A percentile compares a stretch with the other conserved stretches of the same genome.
Conservation (phyloP, 2,113 vertebrate genomes). For the Prolemur simus region DNA sequence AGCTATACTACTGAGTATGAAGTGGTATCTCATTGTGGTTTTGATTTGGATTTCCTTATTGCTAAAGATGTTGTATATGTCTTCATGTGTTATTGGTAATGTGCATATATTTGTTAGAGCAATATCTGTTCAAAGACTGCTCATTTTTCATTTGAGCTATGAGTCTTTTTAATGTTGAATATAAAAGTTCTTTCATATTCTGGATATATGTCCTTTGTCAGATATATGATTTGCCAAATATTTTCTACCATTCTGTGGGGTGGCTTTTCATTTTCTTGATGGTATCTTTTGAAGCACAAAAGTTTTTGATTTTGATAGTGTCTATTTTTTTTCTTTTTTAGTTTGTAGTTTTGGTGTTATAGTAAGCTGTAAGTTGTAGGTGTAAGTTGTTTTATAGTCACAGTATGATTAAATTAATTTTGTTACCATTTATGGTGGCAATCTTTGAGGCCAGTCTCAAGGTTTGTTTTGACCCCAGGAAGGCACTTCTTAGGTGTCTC, state of each 20-base stretch:
- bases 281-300: not conserved
- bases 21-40: not conserved
- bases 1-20: not conserved
- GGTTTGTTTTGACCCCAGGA: not conserved
- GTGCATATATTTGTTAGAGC: not conserved
- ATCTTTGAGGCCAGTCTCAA: not conserved
- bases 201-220: not conserved
- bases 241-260: not conserved
- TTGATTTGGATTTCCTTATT: not conserved
- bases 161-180: not conserved
- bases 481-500: not conserved
- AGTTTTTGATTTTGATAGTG: not conserved
- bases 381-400: not conserved
- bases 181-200: not conserved
- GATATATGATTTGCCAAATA: not conserved
- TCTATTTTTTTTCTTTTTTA: not conserved
- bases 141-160: not conserved
- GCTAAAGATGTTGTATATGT: not conserved
- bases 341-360: not conserved
- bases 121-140: not conserved
- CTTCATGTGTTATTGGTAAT: not conserved
- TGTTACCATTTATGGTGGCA: not conserved
- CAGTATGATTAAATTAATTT: not conserved
- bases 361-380: not conserved
- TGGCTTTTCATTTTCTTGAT: not conserved